Evolutionary conservation across 2,797 vertebrate species (phyloP), one percentile per base, ranked within the genome.

Genomic region (Harpagifer antarcticus): DNA sequence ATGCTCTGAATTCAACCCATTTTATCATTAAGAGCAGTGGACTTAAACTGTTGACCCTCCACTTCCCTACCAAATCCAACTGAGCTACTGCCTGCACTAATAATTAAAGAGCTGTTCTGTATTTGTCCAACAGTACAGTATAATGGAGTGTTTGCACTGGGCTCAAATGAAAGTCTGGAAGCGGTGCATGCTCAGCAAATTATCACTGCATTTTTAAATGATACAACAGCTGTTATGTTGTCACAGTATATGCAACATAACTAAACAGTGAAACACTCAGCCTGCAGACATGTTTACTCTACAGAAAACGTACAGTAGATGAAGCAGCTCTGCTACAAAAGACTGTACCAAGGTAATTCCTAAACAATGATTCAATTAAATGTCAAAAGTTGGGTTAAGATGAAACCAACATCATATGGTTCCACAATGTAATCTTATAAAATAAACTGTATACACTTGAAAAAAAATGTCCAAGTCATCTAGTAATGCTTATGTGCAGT

Each of bases 131-230:
- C 4, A 17, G 17, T 31, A 0, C 3, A 20, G 16, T 16, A 4
- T 9, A 27, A 23, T 47, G 17, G 9, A 58, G 7, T 19, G 27
- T 42, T 31, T 59, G 4, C 48, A 5, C 42, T 12, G 0, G 9
- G 23, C 23, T 27, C 20, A 53, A 13, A 42, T 43, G 37, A 31
- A 49, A 49, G 10, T 42, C 10, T 50, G 20, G 11, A 67, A 2
- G 43, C 12, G 31, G 43, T 74, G 60, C 58, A 55, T 2, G 50
- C 72, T 61, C 62, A 71, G 52, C 62, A 45, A 40, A 71, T 60
- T 42, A 45, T 68, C 16, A 17, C 10, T 45, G 31, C 10, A 48
- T 53, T 64, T 27, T 2, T 64, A 48, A 65, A 50, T 14, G 20
- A 50, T 43, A 71, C 19, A 67, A 31, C 72, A 72, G 54, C 53